phyloP scores from a whole-genome alignment of 2,888 invertebrate genomes.

The Nemapogon koenigi region DNA sequence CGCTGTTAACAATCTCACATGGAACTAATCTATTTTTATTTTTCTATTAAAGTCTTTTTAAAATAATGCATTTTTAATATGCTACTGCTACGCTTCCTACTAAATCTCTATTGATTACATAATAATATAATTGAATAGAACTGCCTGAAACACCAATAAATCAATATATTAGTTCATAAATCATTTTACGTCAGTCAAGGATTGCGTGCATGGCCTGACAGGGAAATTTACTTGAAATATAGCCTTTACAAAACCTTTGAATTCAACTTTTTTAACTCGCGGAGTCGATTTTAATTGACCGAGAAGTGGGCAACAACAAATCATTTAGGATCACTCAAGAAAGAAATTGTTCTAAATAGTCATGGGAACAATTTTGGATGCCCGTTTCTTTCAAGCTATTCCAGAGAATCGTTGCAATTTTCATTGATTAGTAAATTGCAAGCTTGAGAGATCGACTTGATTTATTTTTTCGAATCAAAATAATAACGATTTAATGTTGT shows the following conservation, averaged over 20 bases:
- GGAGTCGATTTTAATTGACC: constrained; percentile 49
- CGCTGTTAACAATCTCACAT: no score
- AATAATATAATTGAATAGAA: constrained; percentile 32
- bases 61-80: no score
- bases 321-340: constrained; percentile 28
- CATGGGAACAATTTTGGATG: constrained; percentile 34
- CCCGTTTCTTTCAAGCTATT: no score
- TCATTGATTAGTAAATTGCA: constrained; percentile 60
- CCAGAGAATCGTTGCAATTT: constrained; percentile 56
- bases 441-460: no score
- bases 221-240: constrained; percentile 47
- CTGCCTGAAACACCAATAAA: constrained; percentile 42
- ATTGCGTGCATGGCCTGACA: constrained; percentile 25
- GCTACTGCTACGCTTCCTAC: no score
- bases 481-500: no score
- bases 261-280: constrained; percentile 33
- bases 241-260: constrained; percentile 20
- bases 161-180: constrained; percentile 35
- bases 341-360: constrained; percentile 38
- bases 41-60: no score
- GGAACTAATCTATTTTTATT: no score
- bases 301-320: constrained; percentile 14
- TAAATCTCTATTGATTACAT: constrained; percentile 3
- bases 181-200: constrained; percentile 21
- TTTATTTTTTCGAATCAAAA: no score